Evolutionary conservation across 1,140 invertebrate genomes (phyloP), one percentile per base, ranked within the genome.

Genomic region (Oppia nitens): DNA sequence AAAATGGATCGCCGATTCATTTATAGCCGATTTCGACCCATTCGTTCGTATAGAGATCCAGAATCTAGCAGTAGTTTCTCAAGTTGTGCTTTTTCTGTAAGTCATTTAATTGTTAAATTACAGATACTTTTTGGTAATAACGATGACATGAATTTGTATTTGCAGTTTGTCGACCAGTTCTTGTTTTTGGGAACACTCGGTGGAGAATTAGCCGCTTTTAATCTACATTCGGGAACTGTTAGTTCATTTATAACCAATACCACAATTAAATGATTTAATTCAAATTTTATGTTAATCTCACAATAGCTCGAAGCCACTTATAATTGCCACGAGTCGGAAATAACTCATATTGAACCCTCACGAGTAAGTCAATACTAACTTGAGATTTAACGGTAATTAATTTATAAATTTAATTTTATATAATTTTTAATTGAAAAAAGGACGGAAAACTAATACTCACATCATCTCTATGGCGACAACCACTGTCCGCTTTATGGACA

Each of bases 21-120:
- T 55, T 92, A 94, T 73, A 85, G 87, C 65, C 76, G 85, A 67
- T 95, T 95, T 72, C 82, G 85, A 68, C 85, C 86, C n/a, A 80
- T 84, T 50, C 81, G 85, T 66, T 84, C 83, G 6, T 84, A 90
- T 66, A 75, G 86, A 55, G 75, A 78, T 40, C 78, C 81, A 17
- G 81, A 85, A 62, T 82, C 82, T 62, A 84, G 87, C 63, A 79
- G 82, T 0, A 83, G 81, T 65, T 91, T 90, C 67, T 88, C 87
- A 12, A 87, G 83, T 67, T 84, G 82, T 67, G 76, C 78, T 48
- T 87, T 87, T 72, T 78, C 81, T 64, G 82, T 83, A 73, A 73
- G 21, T 56, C 48, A 55, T 56, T 1, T 45, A 2, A 27, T n/a
- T 24, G 17, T 47, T 56, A 26, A 12, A 17, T 49, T 2, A 47